These are phyloP conservation scores for Drepana falcataria DNA, from an alignment of 2,888 invertebrate genomes.

Conservation along the genomic window DNA sequence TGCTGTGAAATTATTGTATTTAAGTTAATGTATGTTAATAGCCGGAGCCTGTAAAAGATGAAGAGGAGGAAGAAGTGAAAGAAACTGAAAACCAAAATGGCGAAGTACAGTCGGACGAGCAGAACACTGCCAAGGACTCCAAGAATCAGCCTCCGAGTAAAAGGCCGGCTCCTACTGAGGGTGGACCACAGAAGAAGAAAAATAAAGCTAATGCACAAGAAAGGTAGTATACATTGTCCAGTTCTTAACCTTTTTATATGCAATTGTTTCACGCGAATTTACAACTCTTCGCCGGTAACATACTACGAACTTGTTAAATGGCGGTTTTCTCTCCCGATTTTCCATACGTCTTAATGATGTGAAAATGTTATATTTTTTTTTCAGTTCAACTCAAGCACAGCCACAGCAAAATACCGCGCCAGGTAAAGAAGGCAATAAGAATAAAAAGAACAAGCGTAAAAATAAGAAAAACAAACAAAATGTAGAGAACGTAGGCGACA, in stretches of 20 bases:
- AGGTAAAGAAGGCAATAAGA: constrained; percentile 8
- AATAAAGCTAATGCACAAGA: constrained; percentile 30
- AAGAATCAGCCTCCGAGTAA: constrained; percentile 34
- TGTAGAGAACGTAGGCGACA: constrained; percentile 1
- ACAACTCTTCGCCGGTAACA: too few relatives aligned
- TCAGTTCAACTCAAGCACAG: background rate
- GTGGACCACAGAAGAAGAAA: constrained; percentile 49
- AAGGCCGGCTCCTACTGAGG: constrained; percentile 33
- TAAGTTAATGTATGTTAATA: constrained; percentile 29
- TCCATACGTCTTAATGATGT: too few relatives aligned
- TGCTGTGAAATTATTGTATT: too few relatives aligned
- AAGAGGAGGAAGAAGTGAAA: constrained; percentile 50
- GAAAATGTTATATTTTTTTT: too few relatives aligned
- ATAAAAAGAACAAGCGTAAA: constrained; percentile 35
- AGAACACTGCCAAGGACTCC: constrained; percentile 13
- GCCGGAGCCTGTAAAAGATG: constrained; percentile 69
- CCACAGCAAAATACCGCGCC: constrained; percentile 5
- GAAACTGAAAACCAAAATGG: constrained; percentile 42
- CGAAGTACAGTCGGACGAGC: constrained; percentile 33
- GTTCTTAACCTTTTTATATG: too few relatives aligned
- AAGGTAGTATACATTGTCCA: constrained; percentile 16
- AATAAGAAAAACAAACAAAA: constrained; percentile 35
- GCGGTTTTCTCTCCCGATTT: too few relatives aligned
- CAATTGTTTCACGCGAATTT: too few relatives aligned
- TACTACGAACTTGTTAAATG: too few relatives aligned